A percentile compares a stretch with the other conserved stretches of the same genome.
phyloP scores from a whole-genome alignment of 2,888 invertebrate species.

The Disparrhopalites patrizii region DNA sequence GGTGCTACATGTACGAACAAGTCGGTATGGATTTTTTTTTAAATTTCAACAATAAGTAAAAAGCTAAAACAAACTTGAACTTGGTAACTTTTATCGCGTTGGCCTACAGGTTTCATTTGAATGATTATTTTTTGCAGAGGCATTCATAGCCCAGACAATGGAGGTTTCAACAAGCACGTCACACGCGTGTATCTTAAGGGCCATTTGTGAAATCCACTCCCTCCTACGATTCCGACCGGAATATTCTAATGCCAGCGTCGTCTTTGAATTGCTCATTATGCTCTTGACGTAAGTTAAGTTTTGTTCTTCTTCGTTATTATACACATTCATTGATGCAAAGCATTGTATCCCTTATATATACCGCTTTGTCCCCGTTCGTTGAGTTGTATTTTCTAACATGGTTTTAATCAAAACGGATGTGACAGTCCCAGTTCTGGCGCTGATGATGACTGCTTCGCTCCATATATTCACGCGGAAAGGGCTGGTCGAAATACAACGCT shows the following conservation, averaged over 20 bases:
- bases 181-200: constrained; percentile 34
- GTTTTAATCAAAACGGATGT: background rate
- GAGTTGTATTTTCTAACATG: background rate
- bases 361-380: too few relatives aligned
- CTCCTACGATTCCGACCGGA: constrained; percentile 29
- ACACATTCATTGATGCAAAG: background rate
- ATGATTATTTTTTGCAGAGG: constrained; percentile 9
- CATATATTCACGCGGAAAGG: constrained; percentile 30
- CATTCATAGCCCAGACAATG: constrained; percentile 11
- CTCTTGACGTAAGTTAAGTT: constrained; percentile 35
- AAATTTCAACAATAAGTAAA: background rate
- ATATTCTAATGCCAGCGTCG: constrained; percentile 27
- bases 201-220: constrained; percentile 36
- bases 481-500: constrained; percentile 20
- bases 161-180: constrained; percentile 23
- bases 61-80: background rate
- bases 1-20: constrained; percentile 35
- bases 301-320: background rate
- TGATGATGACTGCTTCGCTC: constrained; percentile 27
- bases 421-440: constrained; percentile 32
- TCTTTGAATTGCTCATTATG: constrained; percentile 35
- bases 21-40: constrained; percentile 17
- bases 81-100: background rate
- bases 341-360: too few relatives aligned
- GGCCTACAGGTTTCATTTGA: background rate